Base-by-base conservation (phyloP, 2,113 vertebrate genomes). In the Ailurus styani region DNA sequence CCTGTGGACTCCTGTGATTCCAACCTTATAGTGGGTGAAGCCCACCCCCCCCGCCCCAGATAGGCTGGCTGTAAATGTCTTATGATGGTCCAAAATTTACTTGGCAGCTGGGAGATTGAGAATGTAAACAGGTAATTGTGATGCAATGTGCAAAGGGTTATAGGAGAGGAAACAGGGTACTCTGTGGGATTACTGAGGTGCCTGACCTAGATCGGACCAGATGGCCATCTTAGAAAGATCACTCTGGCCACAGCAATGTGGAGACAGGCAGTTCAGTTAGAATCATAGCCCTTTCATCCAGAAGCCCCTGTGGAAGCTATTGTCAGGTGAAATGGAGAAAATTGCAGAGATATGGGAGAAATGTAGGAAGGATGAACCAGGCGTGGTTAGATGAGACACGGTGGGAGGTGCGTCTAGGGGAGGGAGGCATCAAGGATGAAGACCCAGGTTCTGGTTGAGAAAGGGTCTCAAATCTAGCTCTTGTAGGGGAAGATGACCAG, bases 341-440 rank as follows among this genome's bases (percentile, higher is more conserved):
- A 79, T 29, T 7, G 17, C 4, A 10, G 25, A 79, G 27, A 31
- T 3, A 1, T 0, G 7, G 72, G 25, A n/a, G 21, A 45, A 3
- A n/a, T 1, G 25, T 1, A 72, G 37, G 31, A 20, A 15, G 55
- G 64, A 73, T 6, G 25, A 89, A 18, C 20, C 42, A 13, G 31
- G 20, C 4, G 6, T 34, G 17, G 40, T 4, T 11, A 6, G 7
- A 40, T 57, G 47, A 23, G 54, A 73, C 66, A 27, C 5, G 21
- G 23, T 25, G 7, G 15, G 25, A 0, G 7, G 9, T 3, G 40
- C 40, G 0, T 27, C 31, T 77, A 42, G 40, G 47, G 47, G 60
- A 50, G 15, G 12, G 13, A 66, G 40, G 34, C 2, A 2, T 1
- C 3, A 6, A 68, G 25, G 20, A 64, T 13, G 29, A 87, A 83